phyloP scores from a whole-genome alignment of 2,113 vertebrate genomes.

The Litocranius walleri region DNA sequence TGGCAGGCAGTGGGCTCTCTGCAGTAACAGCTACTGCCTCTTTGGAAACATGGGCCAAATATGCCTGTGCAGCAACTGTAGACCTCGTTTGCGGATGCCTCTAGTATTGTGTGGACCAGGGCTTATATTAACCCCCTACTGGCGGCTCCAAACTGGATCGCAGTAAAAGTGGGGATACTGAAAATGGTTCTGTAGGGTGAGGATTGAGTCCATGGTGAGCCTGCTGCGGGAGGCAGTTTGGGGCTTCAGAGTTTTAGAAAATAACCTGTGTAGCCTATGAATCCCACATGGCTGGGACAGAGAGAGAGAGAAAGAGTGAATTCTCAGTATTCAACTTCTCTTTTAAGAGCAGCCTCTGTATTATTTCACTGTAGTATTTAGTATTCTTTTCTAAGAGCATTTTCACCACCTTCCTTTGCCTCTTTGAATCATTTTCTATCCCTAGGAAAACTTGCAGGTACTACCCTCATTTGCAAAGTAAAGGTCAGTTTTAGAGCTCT shows the following conservation, averaged over 20 bases:
- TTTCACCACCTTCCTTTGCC: not conserved
- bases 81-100: constrained; percentile 74
- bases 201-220: not conserved
- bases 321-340: not conserved
- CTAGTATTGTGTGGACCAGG: constrained; percentile 72
- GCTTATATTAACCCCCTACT: constrained; percentile 67
- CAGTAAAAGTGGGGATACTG: not conserved
- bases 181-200: not conserved
- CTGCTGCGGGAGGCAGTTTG: not conserved
- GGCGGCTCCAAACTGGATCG: not conserved
- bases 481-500: constrained; percentile 24
- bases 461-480: not conserved
- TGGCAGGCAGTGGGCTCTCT: constrained; percentile 86
- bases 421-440: not conserved
- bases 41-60: constrained; percentile 83
- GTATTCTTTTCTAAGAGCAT: not conserved
- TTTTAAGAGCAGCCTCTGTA: not conserved
- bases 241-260: not conserved
- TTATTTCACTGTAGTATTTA: not conserved
- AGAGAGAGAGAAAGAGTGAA: not conserved
- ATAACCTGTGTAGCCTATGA: not conserved
- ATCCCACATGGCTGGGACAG: no score
- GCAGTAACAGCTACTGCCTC: constrained; percentile 83
- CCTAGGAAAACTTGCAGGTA: not conserved
- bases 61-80: constrained; percentile 80